These are phyloP conservation scores for Pterocles burchelli DNA, from an alignment of 2,113 vertebrate genomes.

Conservation along the genomic window DNA sequence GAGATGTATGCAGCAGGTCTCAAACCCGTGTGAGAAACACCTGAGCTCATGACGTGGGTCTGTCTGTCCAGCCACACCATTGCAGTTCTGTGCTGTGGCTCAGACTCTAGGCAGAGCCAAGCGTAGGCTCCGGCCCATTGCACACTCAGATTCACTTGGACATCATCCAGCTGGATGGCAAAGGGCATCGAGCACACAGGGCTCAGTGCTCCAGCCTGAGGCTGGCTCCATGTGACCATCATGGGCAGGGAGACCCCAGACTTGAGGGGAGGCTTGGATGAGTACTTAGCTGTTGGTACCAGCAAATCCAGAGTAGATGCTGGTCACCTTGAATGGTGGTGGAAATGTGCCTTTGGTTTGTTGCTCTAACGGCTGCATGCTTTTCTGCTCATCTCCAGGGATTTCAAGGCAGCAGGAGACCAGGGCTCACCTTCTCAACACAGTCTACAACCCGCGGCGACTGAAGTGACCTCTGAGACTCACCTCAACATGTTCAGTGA, in stretches of 20 bases:
- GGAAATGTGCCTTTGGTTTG: background rate
- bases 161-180: background rate
- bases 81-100: background rate
- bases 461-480: background rate
- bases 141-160: rapidly evolving
- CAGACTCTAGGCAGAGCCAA: background rate
- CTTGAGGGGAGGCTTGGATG: background rate
- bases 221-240: background rate
- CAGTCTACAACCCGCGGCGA: background rate
- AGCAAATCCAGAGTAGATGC: rapidly evolving
- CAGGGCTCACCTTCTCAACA: background rate
- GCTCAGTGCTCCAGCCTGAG: background rate
- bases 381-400: constrained; percentile 21
- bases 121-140: rapidly evolving
- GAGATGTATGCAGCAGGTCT: background rate
- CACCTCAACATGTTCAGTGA: constrained; percentile 71
- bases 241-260: background rate
- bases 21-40: background rate
- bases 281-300: background rate
- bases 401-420: background rate
- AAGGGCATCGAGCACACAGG: background rate
- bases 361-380: background rate
- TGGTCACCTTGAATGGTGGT: background rate
- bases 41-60: background rate
- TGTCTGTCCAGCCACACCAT: background rate